phyloP scores from a whole-genome alignment of 2,113 vertebrate species.

The Microtus pennsylvanicus region DNA sequence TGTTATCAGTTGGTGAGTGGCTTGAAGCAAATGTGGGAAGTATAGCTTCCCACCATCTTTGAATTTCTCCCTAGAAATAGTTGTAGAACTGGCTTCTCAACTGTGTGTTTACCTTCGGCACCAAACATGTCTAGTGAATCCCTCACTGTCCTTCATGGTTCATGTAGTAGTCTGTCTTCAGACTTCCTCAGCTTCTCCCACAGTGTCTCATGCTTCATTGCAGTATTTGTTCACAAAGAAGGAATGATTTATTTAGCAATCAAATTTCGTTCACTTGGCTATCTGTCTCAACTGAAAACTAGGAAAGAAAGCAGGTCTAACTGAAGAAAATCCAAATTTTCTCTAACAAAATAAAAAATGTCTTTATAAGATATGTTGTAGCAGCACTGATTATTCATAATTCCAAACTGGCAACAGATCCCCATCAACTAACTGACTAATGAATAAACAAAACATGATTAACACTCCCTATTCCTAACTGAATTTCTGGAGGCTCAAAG shows the following conservation, averaged over 20 bases:
- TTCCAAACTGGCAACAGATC: conserved; percentile 29
- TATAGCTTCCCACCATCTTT: conserved; percentile 12
- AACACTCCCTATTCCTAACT: neutral
- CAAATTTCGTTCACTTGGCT: conserved; percentile 30
- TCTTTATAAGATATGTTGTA: neutral
- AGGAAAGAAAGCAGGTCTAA: conserved; percentile 4
- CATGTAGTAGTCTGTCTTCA: neutral
- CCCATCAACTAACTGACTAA: neutral
- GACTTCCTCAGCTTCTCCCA: neutral
- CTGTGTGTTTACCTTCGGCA: neutral
- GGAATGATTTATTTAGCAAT: neutral
- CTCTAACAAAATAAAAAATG: conserved; percentile 36
- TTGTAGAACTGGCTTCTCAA: conserved; percentile 45
- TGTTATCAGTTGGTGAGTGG: neutral
- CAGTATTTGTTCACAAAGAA: conserved; percentile 8
- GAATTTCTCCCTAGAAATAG: neutral
- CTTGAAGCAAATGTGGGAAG: neutral
- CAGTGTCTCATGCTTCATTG: neutral
- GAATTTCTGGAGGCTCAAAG: conserved; percentile 1
- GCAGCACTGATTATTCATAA: conserved; percentile 22
- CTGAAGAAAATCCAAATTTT: neutral
- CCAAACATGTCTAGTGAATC: neutral
- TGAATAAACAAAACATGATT: neutral
- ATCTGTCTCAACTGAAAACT: conserved; percentile 21
- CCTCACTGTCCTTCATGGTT: neutral